A percentile compares a stretch with the other conserved stretches of the same genome.
Evolutionary conservation across 1,140 invertebrate genomes (phyloP).

Genomic region (Pararge aegeria): DNA sequence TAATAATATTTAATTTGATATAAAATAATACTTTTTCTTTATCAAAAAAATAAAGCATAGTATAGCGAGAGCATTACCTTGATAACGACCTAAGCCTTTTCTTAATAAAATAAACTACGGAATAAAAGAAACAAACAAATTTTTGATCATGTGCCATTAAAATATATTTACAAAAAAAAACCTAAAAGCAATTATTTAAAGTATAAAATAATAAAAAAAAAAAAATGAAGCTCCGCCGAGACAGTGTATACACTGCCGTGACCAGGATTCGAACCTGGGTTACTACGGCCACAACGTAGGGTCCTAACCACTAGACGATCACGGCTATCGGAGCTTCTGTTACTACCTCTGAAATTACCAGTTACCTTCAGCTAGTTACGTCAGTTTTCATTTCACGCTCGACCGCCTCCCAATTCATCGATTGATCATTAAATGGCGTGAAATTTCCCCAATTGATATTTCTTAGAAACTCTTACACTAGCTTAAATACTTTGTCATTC

Average conservation of each 20-base stretch:
- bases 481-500: conserved; percentile 3
- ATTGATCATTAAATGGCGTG: conserved; percentile 10
- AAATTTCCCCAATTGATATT: conserved; percentile 4
- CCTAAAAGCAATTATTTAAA: not conserved
- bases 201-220: conserved; percentile 33
- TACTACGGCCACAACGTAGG: conserved; percentile 43
- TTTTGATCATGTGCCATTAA: too few species aligned
- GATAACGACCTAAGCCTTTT: too few species aligned
- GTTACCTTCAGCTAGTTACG: not conserved
- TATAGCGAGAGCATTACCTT: too few species aligned
- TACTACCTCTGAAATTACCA: not conserved
- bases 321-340: conserved; percentile 32
- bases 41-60: too few species aligned
- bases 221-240: conserved; percentile 53
- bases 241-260: conserved; percentile 42
- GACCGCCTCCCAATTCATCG: not conserved
- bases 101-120: too few species aligned
- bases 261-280: conserved; percentile 43
- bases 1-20: too few species aligned
- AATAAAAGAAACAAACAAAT: too few species aligned
- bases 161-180: too few species aligned
- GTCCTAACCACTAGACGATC: conserved; percentile 42
- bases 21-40: too few species aligned
- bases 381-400: conserved; percentile 10
- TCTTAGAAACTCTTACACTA: not conserved